These are phyloP conservation scores for Mylabris sibirica DNA, from an alignment of 2,888 invertebrate species.

Conservation along the genomic window DNA sequence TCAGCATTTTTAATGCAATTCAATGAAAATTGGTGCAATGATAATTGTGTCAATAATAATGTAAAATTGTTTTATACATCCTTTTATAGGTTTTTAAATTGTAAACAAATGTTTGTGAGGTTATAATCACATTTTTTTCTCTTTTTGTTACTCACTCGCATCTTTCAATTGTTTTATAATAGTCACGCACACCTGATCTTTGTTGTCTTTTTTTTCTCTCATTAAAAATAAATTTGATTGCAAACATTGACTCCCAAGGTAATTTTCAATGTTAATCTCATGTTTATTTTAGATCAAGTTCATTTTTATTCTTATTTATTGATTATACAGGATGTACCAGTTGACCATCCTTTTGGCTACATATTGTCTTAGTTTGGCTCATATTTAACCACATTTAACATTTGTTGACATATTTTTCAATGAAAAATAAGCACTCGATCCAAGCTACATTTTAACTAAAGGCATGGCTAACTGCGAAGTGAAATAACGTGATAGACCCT, in stretches of 20 bases:
- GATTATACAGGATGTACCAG: no score
- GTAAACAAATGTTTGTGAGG: constrained; percentile 11
- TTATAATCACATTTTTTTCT: not conserved
- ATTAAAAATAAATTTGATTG: not conserved
- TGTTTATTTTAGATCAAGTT: constrained; percentile 27
- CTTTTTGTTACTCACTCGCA: not conserved
- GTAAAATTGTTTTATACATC: not conserved
- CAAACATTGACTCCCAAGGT: not conserved
- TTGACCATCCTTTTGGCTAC: no score
- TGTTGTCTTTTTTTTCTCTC: not conserved
- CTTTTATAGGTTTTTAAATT: not conserved
- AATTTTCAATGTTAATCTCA: constrained; percentile 15
- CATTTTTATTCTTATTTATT: constrained; percentile 19
- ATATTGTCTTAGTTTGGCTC: no score
- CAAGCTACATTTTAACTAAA: no score
- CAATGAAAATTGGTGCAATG: not conserved
- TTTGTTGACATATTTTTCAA: no score
- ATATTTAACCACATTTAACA: no score
- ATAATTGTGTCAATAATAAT: not conserved
- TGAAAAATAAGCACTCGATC: no score
- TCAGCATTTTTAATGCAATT: constrained; percentile 14
- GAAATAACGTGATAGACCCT: no score
- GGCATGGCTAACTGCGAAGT: no score
- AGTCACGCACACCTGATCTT: not conserved
- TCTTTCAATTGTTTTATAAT: not conserved